These are phyloP conservation scores for Drosophila sp. DNA, from an alignment of 1,140 invertebrate species.

Conservation along the genomic window DNA sequence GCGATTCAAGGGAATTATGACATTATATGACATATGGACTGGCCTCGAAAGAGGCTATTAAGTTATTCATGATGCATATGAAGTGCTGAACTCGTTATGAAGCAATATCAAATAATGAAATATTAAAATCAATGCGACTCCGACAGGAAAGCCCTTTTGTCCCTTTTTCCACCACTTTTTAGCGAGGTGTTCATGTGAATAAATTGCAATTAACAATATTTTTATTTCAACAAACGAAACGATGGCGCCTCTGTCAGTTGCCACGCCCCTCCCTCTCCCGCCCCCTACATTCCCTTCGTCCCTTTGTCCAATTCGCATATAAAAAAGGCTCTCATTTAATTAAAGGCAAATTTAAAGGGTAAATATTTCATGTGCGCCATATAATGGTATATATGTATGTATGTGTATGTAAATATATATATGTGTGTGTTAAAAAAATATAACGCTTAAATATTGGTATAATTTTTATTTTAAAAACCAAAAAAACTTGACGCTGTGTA, in stretches of 20 bases:
- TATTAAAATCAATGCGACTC: slow-evolving; percentile 78
- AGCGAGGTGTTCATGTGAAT: slow-evolving; percentile 81
- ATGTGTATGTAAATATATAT: not conserved
- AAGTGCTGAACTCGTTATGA: slow-evolving; percentile 13
- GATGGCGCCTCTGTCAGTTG: slow-evolving; percentile 15
- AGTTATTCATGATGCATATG: slow-evolving; percentile 77
- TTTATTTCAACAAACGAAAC: slow-evolving; percentile 82
- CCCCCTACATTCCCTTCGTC: no score
- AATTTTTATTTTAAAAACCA: slow-evolving; percentile 67
- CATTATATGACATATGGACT: slow-evolving; percentile 12
- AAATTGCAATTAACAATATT: slow-evolving; percentile 84
- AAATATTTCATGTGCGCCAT: slow-evolving; percentile 71
- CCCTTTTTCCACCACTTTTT: not conserved
- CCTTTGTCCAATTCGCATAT: slow-evolving; percentile 17
- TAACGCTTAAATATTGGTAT: slow-evolving; percentile 61
- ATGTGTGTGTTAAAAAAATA: slow-evolving; percentile 17
- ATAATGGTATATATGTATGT: slow-evolving; percentile 22
- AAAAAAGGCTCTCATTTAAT: slow-evolving; percentile 67
- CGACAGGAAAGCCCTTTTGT: slow-evolving; percentile 10
- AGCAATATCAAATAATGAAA: slow-evolving; percentile 76
- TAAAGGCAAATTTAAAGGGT: slow-evolving; percentile 83
- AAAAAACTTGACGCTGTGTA: slow-evolving; percentile 25
- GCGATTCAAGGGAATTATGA: not conserved
- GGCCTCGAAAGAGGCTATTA: slow-evolving; percentile 20
- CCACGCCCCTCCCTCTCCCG: slow-evolving; percentile 2